These are phyloP conservation scores for Hypotaenidia okinawae DNA, from an alignment of 2,797 vertebrate genomes.

Conservation along the genomic window DNA sequence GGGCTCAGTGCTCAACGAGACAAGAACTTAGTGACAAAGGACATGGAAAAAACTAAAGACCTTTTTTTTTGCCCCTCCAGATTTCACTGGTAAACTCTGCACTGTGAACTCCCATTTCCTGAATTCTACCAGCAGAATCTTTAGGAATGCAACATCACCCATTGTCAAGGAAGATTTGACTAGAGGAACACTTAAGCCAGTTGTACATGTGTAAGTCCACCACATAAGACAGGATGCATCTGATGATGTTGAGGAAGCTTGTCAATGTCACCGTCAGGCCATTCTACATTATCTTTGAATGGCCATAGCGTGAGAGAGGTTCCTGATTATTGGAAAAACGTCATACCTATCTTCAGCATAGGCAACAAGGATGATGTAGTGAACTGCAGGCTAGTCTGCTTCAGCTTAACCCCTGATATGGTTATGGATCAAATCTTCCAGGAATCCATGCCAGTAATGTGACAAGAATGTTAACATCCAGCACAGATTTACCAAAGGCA, in stretches of 20 bases:
- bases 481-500: not conserved
- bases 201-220: not conserved
- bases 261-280: not conserved
- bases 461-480: not conserved
- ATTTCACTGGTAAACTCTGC: not conserved
- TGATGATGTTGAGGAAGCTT: not conserved
- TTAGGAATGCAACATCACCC: not conserved
- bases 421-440: not conserved
- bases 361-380: not conserved
- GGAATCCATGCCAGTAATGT: not conserved
- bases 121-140: not conserved
- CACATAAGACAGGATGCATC: not conserved
- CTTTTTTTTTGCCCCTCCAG: not conserved
- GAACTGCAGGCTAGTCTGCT: not conserved
- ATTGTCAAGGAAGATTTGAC: not conserved
- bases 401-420: not conserved
- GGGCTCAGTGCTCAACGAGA: not conserved
- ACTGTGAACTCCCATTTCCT: not conserved
- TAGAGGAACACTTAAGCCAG: not conserved
- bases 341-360: not conserved
- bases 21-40: not conserved
- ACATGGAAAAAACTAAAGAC: not conserved
- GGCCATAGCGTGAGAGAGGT: not conserved
- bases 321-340: not conserved
- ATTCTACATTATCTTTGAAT: not conserved